Conservation (phyloP, 1,140 invertebrate species). For the Metaphire vulgaris region DNA sequence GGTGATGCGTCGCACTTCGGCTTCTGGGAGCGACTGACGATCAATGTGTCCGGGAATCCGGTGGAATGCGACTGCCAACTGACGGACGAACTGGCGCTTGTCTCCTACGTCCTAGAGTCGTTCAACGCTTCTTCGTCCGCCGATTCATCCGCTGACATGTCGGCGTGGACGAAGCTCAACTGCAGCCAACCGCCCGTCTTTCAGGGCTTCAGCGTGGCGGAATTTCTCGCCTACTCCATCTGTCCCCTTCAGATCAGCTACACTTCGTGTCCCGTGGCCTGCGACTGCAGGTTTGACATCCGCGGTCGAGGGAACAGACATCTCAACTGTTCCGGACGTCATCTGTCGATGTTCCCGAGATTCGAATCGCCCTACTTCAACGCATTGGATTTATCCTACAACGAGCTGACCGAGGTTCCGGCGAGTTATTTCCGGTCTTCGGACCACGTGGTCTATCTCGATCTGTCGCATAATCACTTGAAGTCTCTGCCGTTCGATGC, state of each 20-base stretch:
- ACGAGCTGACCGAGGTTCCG: not conserved
- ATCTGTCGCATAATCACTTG: not conserved
- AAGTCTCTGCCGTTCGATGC: not conserved
- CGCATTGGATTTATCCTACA: not conserved
- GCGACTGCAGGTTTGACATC: not conserved
- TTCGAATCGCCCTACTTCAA: not conserved
- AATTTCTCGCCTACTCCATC: not conserved
- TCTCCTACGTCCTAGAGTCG: not conserved
- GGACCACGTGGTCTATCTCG: not conserved
- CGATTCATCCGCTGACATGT: not conserved
- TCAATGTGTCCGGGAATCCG: not conserved
- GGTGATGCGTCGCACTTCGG: not conserved
- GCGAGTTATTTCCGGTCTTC: not conserved
- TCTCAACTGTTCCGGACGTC: not conserved
- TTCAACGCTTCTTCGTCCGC: not conserved
- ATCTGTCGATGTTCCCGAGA: not conserved
- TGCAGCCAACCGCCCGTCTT: not conserved
- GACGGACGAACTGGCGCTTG: not conserved
- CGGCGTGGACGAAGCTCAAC: not conserved
- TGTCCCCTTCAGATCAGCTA: not conserved
- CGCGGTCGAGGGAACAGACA: not conserved
- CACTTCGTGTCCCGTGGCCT: not conserved
- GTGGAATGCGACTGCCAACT: constrained; percentile 3
- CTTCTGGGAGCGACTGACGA: constrained; percentile 1
- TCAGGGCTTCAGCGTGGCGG: not conserved